Evolutionary conservation across 2,797 vertebrate species (phyloP), one percentile per base, ranked within the genome.

Genomic region (Centropyge bicolor): DNA sequence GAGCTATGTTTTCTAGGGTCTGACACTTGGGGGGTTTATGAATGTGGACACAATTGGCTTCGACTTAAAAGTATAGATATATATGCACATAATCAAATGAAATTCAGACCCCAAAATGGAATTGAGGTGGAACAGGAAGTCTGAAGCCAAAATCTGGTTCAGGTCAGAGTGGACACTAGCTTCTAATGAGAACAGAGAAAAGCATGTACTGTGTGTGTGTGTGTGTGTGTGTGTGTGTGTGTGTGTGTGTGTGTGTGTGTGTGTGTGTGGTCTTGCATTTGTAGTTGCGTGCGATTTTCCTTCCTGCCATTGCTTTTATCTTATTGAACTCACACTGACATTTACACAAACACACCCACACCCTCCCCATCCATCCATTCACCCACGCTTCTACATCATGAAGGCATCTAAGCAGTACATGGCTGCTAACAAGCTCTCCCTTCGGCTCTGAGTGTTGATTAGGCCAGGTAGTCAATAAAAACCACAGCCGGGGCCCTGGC

Each of bases 381-480:
- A 35, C 77, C 49, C 41, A 7, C 68, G 55, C 27, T 51, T 17
- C 43, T 51, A 69, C 86, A 89, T 88, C 86, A 85, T 63, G 81
- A 82, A 63, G 20, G 70, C 83, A 85, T 87, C 86, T 89, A 70
- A 86, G 81, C 70, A 74, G 71, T 77, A 83, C 90, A 86, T 54
- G 76, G 76, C 86, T 70, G 80, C 82, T 92, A 93, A 93, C 91
- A 90, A 91, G 92, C 85, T 69, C 82, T 78, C 73, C 82, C 84
- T 75, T 86, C 16, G 57, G 80, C 79, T 80, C 70, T 8, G 41
- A 67, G 61, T 70, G 88, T 85, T 92, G 89, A 93, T 94, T 90
- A 89, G 88, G 68, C 80, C 82, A 57, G 66, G 75, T 64, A 82
- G 91, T 94, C 91, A 79, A 92, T 92, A 91, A 87, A 89, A 92